Percentiles rank a stretch among this genome's conserved stretches.
Conservation (phyloP, 2,113 vertebrate species). For the Ellobius talpinus region DNA sequence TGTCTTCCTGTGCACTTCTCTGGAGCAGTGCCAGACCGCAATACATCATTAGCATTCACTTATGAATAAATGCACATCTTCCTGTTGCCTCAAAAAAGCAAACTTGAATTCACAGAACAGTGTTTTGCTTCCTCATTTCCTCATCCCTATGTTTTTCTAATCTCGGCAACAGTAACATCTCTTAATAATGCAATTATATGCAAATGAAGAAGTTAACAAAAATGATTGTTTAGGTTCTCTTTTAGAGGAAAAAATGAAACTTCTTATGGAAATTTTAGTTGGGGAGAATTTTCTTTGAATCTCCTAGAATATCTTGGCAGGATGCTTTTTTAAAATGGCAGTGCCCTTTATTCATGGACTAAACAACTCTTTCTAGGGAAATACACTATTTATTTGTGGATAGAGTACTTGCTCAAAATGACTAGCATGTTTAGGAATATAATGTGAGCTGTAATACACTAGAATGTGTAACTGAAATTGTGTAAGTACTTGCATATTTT, state of each 20-base stretch:
- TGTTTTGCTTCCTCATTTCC: conserved; percentile 61
- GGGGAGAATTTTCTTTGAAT: conserved; percentile 41
- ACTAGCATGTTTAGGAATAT: background rate
- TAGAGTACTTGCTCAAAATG: background rate
- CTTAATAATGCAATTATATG: conserved; percentile 35
- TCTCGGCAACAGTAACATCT: background rate
- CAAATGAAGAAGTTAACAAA: conserved; percentile 51
- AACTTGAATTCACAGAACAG: conserved; percentile 35
- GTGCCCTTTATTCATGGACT: conserved; percentile 40
- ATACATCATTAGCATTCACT: conserved; percentile 75
- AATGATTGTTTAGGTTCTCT: conserved; percentile 21
- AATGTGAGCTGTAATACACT: background rate
- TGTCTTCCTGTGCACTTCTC: conserved; percentile 53
- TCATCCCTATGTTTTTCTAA: conserved; percentile 53
- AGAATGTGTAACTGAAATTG: background rate
- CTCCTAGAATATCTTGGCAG: background rate
- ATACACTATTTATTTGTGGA: background rate
- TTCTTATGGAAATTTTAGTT: conserved; percentile 41
- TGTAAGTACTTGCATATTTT: background rate
- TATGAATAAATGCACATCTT: conserved; percentile 77
- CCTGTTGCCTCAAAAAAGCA: conserved; percentile 32
- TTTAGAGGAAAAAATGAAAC: conserved; percentile 32
- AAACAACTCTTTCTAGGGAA: conserved; percentile 56
- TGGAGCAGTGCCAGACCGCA: conserved; percentile 67
- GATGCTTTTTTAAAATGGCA: conserved; percentile 13